Conservation (phyloP, 2,797 vertebrate species). For the Microctenopoma lineatum region DNA sequence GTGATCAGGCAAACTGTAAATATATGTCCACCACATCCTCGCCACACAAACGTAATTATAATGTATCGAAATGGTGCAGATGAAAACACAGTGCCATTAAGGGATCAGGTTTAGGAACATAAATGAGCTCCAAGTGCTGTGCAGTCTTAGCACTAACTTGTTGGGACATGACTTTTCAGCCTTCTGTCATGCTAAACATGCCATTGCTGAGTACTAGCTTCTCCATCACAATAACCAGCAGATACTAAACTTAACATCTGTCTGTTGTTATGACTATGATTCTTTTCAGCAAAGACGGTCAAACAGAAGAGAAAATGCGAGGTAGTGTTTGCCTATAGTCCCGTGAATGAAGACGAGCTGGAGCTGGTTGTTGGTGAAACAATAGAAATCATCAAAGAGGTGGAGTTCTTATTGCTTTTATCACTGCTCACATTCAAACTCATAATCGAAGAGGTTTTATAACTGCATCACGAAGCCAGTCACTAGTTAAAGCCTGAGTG, state of each 20-base stretch:
- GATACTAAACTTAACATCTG: conserved; percentile 3
- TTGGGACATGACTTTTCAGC: conserved; percentile 12
- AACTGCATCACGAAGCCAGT: not conserved
- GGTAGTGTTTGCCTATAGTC: conserved; percentile 81
- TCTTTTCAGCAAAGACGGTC: conserved; percentile 72
- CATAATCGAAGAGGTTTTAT: not conserved
- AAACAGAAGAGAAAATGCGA: conserved; percentile 85
- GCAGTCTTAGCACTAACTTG: conserved; percentile 9
- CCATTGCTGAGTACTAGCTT: not conserved
- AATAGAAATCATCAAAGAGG: conserved; percentile 87
- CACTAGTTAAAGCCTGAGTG: not conserved
- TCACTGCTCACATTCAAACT: not conserved
- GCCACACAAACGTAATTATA: conserved; percentile 29
- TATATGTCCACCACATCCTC: conserved; percentile 44
- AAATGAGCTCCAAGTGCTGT: conserved; percentile 13
- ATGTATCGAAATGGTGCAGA: conserved; percentile 6
- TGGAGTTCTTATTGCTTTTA: conserved; percentile 54
- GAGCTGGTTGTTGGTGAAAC: conserved; percentile 81
- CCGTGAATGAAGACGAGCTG: conserved; percentile 84
- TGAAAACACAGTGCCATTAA: conserved; percentile 21
- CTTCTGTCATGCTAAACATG: not conserved
- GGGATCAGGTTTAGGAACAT: conserved; percentile 6
- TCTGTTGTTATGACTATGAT: conserved; percentile 3
- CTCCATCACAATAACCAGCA: not conserved
- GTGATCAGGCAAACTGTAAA: conserved; percentile 26